Evolutionary conservation across 2,797 vertebrate species (phyloP).

Genomic region (Monodelphis domestica): DNA sequence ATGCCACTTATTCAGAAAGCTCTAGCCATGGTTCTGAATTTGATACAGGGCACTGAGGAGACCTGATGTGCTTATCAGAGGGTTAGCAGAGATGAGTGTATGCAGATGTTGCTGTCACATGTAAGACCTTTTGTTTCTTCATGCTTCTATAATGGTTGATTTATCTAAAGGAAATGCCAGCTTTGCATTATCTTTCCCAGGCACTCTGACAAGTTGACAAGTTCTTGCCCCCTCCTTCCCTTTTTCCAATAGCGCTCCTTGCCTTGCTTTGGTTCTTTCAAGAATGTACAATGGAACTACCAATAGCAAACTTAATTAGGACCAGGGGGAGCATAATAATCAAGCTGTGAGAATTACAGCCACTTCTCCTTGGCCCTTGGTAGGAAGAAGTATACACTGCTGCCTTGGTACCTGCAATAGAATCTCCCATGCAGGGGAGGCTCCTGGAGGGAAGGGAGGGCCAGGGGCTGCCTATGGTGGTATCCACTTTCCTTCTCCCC

Average conservation of each 20-base stretch:
- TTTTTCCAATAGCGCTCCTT: neutral
- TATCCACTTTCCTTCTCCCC: neutral
- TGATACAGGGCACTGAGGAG: neutral
- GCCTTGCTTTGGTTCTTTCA: neutral
- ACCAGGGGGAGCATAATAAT: neutral
- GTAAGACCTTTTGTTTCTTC: neutral
- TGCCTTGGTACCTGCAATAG: neutral
- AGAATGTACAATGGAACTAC: constrained; percentile 26
- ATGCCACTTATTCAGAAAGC: neutral
- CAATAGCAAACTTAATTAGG: constrained; percentile 30
- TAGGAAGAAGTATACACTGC: neutral
- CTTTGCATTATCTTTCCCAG: neutral
- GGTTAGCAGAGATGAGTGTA: neutral
- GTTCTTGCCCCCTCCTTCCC: neutral
- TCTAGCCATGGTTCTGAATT: neutral
- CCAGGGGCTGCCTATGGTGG: neutral
- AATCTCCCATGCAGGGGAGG: neutral
- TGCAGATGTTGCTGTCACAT: neutral
- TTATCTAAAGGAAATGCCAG: constrained; percentile 2
- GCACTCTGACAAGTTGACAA: neutral
- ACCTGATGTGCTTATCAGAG: neutral
- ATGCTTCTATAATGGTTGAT: neutral
- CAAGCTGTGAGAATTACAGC: neutral
- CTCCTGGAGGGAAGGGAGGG: neutral
- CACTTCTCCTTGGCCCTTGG: neutral